Conservation (phyloP, 2,888 invertebrate genomes). For the Hedya salicella region DNA sequence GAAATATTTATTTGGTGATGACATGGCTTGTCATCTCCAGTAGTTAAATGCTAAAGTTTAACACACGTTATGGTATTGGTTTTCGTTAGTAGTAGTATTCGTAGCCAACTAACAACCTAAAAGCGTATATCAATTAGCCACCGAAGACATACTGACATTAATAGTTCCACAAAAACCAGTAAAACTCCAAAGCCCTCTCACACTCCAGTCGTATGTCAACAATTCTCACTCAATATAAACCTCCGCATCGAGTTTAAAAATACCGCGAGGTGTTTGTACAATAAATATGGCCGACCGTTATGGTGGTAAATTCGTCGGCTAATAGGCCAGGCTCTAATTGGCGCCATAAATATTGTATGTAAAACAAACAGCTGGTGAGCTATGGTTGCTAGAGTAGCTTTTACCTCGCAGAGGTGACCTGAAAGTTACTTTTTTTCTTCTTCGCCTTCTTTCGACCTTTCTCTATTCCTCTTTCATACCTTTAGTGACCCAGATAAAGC, state of each 20-base stretch:
- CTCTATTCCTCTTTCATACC: no score
- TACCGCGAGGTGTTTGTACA: constrained; percentile 34
- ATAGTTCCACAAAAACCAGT: not conserved
- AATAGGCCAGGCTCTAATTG: constrained; percentile 45
- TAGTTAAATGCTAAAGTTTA: no score
- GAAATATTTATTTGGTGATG: no score
- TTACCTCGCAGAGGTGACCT: constrained; percentile 1
- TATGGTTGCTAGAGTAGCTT: constrained; percentile 26
- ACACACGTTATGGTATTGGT: no score
- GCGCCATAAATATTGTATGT: constrained; percentile 45
- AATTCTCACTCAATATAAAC: constrained; percentile 1
- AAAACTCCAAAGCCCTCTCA: not conserved
- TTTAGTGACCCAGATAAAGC: no score
- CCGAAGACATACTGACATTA: not conserved
- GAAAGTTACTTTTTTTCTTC: no score
- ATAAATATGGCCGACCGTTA: constrained; percentile 36
- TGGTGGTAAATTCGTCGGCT: constrained; percentile 42
- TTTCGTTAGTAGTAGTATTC: no score
- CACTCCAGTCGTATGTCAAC: not conserved
- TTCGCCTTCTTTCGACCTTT: no score
- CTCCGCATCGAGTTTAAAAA: constrained; percentile 30
- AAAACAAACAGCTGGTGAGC: constrained; percentile 43
- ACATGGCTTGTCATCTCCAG: no score
- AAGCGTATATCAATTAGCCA: not conserved
- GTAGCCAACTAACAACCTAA: no score